Percentiles rank a stretch among this genome's conserved stretches.
Conservation (phyloP, 2,888 invertebrate genomes). For the Sussaba pulchella region DNA sequence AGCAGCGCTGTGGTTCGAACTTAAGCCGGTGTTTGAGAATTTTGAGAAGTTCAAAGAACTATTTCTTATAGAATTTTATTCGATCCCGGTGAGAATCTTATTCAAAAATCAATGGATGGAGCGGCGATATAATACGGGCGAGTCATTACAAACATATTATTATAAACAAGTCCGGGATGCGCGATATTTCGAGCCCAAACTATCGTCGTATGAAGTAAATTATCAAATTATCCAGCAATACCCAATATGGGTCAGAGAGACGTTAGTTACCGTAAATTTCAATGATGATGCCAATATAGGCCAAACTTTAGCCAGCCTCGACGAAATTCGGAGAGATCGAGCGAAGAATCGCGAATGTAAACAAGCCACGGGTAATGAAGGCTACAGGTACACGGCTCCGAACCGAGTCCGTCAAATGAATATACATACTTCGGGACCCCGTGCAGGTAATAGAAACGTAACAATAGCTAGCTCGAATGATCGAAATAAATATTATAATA, state of each 20-base stretch:
- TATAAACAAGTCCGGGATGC: conserved; percentile 38
- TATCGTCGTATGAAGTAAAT: conserved; percentile 35
- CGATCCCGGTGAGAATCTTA: conserved; percentile 30
- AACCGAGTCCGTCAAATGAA: conserved; percentile 3
- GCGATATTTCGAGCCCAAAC: conserved; percentile 21
- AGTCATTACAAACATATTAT: conserved; percentile 26
- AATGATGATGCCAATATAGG: neutral
- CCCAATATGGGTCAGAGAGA: conserved; percentile 18
- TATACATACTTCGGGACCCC: neutral
- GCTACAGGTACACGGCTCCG: neutral
- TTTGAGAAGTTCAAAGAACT: conserved; percentile 19
- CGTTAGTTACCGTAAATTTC: conserved; percentile 29
- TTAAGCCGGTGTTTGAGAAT: neutral
- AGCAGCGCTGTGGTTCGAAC: conserved; percentile 25
- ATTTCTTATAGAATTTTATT: conserved; percentile 36
- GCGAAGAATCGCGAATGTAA: neutral
- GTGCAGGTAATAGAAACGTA: neutral
- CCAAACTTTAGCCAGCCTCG: conserved; percentile 18
- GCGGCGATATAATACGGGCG: neutral
- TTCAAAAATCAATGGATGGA: conserved; percentile 35
- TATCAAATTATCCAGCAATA: conserved; percentile 34
- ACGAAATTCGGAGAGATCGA: conserved; percentile 1
- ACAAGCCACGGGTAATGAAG: neutral
- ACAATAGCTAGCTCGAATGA: neutral
- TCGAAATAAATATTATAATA: neutral